Percentiles rank a stretch among this genome's conserved stretches.
Conservation (phyloP, 2,113 vertebrate genomes). For the Monarcha castaneiventris region DNA sequence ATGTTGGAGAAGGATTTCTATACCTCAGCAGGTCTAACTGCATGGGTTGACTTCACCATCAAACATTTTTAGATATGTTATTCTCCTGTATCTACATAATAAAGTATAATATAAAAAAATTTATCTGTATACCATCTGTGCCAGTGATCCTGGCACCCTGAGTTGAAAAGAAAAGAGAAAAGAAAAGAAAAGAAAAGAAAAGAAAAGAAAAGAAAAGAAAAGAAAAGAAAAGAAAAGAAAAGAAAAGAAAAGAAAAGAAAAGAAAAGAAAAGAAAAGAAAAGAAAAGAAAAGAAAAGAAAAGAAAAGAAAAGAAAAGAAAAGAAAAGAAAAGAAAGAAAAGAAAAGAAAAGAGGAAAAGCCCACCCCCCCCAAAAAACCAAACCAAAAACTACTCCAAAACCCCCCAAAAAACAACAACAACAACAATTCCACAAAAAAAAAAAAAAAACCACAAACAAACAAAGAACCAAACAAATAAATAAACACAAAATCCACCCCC, state of each 20-base stretch:
- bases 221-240: no score
- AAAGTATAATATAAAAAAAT: neutral
- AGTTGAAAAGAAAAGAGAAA: neutral
- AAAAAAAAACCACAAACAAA: neutral
- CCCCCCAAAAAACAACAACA: neutral
- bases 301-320: no score
- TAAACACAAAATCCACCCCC: neutral
- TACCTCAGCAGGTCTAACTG: neutral
- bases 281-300: no score
- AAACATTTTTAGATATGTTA: neutral
- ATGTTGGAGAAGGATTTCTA: neutral
- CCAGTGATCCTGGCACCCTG: neutral
- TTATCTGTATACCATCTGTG: neutral
- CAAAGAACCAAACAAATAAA: neutral
- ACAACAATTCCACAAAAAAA: neutral
- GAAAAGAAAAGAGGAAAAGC: no score
- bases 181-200: neutral
- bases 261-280: neutral
- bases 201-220: no score
- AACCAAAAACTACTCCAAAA: no score
- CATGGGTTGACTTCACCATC: neutral
- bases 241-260: no score
- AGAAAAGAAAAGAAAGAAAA: no score
- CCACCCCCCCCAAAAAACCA: no score
- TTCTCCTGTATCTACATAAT: neutral